Base-by-base conservation (phyloP, 2,888 invertebrate genomes). In the Gryllus longicercus region DNA sequence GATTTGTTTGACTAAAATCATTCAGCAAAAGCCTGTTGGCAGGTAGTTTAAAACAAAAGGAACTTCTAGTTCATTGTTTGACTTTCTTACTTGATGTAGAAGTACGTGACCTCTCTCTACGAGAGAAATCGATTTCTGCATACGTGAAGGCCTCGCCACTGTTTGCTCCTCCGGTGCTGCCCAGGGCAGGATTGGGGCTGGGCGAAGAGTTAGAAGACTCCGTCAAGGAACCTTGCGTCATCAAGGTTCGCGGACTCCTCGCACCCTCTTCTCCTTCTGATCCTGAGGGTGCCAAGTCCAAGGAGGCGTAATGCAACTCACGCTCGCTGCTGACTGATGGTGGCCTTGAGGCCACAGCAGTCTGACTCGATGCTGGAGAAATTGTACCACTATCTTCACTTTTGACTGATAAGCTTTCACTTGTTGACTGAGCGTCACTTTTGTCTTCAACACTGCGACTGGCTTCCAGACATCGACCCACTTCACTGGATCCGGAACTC, bases 101-200 rank as follows among this genome's bases (percentile, higher is more conserved):
- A n/a, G 16, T 63, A 14, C 63, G 14, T 4, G 63, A n/a, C 14
- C 63, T 87, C 83, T 91, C 91, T 86, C 91, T 90, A 86, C 92
- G 91, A 51, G 91, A 89, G 87, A 95, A 95, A 89, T 95, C 95
- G 82, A 95, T 95, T 88, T 94, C 92, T 82, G 95, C 94, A 87
- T 95, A 95, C 75, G 90, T 90, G 85, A 93, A 91, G 81, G 83
- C 23, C n/a, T 88, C 87, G 38, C 79, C 77, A 76, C 89, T 85
- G 82, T 86, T 84, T 8, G 38, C 38, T 8, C 38, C 38, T 77
- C 84, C 84, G 21, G 77, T 77, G 23, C 75, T 49, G 25, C 50
- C 75, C 14, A 18, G 63, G 78, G 85, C 84, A 78, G 84, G 80
- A 84, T 85, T 81, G 85, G 84, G 83, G 84, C 84, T 80, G 85